Conservation (phyloP, 2,113 vertebrate species). For the Platanista minor region DNA sequence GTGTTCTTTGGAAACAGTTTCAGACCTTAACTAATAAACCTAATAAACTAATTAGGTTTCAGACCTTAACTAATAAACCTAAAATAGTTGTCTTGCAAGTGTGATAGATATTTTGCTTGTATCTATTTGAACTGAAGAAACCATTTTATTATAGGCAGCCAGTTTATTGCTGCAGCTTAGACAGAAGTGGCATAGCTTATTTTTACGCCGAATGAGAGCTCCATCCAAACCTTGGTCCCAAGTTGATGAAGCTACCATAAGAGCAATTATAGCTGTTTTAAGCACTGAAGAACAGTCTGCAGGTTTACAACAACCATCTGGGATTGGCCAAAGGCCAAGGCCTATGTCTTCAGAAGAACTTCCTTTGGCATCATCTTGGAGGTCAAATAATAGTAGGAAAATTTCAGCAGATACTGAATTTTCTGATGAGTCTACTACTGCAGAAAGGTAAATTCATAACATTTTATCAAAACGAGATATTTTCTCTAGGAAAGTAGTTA, state of each 20-base stretch:
- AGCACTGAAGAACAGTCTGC: slow-evolving; percentile 88
- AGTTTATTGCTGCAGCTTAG: slow-evolving; percentile 88
- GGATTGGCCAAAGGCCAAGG: slow-evolving; percentile 93
- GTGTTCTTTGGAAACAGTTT: slow-evolving; percentile 5
- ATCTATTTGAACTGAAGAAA: slow-evolving; percentile 45
- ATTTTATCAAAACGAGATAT: background rate
- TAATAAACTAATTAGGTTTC: too few relatives aligned
- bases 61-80: background rate
- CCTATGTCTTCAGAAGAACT: slow-evolving; percentile 86
- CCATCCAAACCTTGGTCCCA: slow-evolving; percentile 92
- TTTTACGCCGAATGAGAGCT: slow-evolving; percentile 88
- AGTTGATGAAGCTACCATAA: slow-evolving; percentile 88
- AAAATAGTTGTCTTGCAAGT: background rate
- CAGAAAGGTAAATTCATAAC: slow-evolving; percentile 82
- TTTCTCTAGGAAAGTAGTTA: slow-evolving; percentile 4
- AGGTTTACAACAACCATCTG: slow-evolving; percentile 92
- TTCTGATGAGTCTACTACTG: slow-evolving; percentile 71
- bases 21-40: background rate
- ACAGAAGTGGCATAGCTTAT: slow-evolving; percentile 94
- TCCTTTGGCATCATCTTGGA: slow-evolving; percentile 78
- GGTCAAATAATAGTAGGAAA: slow-evolving; percentile 76
- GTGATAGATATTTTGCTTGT: background rate
- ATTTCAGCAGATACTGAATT: slow-evolving; percentile 78
- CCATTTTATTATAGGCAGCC: slow-evolving; percentile 84
- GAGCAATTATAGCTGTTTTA: slow-evolving; percentile 87